phyloP scores from a whole-genome alignment of 2,888 invertebrate species.

The Drosophila cracens region DNA sequence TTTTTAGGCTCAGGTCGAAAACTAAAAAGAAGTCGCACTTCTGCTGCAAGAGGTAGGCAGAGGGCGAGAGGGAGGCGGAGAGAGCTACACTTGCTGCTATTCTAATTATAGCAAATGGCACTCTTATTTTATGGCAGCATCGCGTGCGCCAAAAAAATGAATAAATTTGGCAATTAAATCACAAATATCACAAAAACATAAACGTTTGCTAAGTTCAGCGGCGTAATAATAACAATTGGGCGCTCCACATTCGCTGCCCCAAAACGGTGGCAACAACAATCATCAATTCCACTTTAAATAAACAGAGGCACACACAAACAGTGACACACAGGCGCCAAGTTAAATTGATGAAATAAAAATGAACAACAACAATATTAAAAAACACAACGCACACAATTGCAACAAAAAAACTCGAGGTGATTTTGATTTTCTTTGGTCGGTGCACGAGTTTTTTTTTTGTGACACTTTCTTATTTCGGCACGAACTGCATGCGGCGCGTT shows the following conservation, averaged over 20 bases:
- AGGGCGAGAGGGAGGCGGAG: not conserved
- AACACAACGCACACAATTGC: conserved; percentile 27
- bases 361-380: conserved; percentile 19
- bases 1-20: conserved; percentile 17
- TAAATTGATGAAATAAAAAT: conserved; percentile 37
- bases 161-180: conserved; percentile 20
- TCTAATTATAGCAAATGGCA: conserved; percentile 22
- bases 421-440: conserved; percentile 38
- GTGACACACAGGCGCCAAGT: conserved; percentile 10
- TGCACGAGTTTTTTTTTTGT: conserved; percentile 20
- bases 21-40: not conserved
- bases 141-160: conserved; percentile 24
- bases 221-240: conserved; percentile 17
- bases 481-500: conserved; percentile 49
- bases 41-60: not conserved
- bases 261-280: conserved; percentile 19
- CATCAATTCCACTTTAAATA: conserved; percentile 30
- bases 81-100: conserved; percentile 15
- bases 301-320: conserved; percentile 10
- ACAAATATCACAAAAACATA: conserved; percentile 4
- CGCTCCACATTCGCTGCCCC: conserved; percentile 10
- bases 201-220: conserved; percentile 11
- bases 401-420: conserved; percentile 22
- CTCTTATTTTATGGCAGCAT: conserved; percentile 35
- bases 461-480: conserved; percentile 24